Conservation (phyloP, 2,888 invertebrate species). For the Empis livida region DNA sequence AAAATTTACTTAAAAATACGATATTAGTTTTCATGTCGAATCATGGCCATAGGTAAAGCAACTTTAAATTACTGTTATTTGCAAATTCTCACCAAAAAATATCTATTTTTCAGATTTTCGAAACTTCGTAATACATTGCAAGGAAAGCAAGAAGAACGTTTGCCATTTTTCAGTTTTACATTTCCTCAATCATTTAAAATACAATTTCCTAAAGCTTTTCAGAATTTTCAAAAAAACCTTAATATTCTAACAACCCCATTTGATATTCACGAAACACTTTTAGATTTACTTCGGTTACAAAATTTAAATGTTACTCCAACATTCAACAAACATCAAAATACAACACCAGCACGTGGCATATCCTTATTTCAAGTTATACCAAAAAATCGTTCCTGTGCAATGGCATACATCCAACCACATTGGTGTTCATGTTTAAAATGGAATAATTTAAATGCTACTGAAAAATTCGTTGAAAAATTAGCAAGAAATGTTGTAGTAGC, state of each 20-base stretch:
- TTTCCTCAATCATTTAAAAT: slow-evolving; percentile 58
- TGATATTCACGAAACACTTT: slow-evolving; percentile 72
- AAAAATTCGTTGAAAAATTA: slow-evolving; percentile 37
- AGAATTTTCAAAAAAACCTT: slow-evolving; percentile 50
- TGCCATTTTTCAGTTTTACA: slow-evolving; percentile 73
- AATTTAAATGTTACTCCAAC: no score
- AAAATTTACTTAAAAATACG: slow-evolving; percentile 60
- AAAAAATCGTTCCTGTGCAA: slow-evolving; percentile 60
- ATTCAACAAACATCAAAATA: not conserved
- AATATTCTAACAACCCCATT: slow-evolving; percentile 71
- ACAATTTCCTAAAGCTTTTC: slow-evolving; percentile 44
- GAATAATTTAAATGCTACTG: slow-evolving; percentile 49
- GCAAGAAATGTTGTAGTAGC: slow-evolving; percentile 47
- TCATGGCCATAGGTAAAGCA: slow-evolving; percentile 62
- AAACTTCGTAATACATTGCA: slow-evolving; percentile 75
- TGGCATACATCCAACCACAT: slow-evolving; percentile 85
- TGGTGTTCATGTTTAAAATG: slow-evolving; percentile 94
- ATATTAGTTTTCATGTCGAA: slow-evolving; percentile 84
- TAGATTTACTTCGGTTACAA: slow-evolving; percentile 40
- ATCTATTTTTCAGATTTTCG: slow-evolving; percentile 48
- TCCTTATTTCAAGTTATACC: slow-evolving; percentile 47
- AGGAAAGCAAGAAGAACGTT: slow-evolving; percentile 81
- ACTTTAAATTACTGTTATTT: no score
- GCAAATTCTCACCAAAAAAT: no score
- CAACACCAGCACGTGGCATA: slow-evolving; percentile 19